phyloP scores from a whole-genome alignment of 2,113 vertebrate species.

The Micronycteris hirsuta region DNA sequence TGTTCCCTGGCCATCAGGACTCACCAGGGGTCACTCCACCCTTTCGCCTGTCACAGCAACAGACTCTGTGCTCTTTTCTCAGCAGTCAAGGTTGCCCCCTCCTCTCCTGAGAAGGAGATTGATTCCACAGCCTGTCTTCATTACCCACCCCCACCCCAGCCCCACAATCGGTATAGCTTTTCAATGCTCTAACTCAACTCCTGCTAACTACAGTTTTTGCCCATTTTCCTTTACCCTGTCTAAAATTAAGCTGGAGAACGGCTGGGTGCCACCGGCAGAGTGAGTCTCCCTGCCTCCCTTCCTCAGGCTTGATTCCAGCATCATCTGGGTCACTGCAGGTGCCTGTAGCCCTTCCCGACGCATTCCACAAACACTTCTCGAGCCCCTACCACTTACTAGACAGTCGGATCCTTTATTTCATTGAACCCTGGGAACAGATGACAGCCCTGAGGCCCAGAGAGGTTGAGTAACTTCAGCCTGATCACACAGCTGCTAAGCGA shows the following conservation, averaged over 20 bases:
- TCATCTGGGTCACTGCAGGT: slow-evolving; percentile 42
- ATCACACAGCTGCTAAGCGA: not conserved
- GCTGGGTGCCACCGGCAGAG: not conserved
- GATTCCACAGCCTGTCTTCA: slow-evolving; percentile 56
- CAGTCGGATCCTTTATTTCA: not conserved
- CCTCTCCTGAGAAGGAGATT: slow-evolving; percentile 10
- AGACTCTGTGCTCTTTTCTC: not conserved
- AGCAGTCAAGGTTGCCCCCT: not conserved
- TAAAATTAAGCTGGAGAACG: not conserved
- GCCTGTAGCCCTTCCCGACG: not conserved
- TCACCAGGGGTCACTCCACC: not conserved
- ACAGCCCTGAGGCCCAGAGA: not conserved
- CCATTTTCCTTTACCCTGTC: not conserved
- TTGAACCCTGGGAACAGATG: not conserved
- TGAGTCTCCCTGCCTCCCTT: not conserved
- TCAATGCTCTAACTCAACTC: slow-evolving; percentile 9
- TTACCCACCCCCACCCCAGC: not conserved
- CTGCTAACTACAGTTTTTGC: not conserved
- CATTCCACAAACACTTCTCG: not conserved
- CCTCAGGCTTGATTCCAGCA: not conserved
- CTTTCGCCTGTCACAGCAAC: not conserved
- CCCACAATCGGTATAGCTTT: not conserved
- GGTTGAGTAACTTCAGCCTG: not conserved
- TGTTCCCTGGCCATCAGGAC: not conserved
- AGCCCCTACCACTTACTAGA: not conserved